Percentiles rank a stretch among this genome's conserved stretches.
phyloP scores from a whole-genome alignment of 2,113 vertebrate genomes.

The Neomonachus schauinslandi region DNA sequence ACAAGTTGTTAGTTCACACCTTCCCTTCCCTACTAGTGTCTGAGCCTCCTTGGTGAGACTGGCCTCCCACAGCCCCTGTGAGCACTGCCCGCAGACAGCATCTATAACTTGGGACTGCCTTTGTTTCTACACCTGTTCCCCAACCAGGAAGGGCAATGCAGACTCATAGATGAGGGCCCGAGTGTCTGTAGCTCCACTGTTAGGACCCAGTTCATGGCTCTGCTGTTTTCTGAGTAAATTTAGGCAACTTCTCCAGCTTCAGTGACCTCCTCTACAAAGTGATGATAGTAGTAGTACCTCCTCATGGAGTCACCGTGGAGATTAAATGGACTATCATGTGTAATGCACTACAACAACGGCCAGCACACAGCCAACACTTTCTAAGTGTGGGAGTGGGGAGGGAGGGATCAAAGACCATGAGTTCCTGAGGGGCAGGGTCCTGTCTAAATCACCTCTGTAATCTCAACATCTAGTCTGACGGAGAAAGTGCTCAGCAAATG shows the following conservation, averaged over 20 bases:
- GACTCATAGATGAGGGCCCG: fast-evolving
- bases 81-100: background rate
- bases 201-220: background rate
- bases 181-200: background rate
- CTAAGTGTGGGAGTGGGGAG: background rate
- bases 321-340: too few relatives aligned
- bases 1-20: background rate
- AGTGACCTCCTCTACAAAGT: background rate
- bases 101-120: background rate
- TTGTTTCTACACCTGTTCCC: background rate
- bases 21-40: background rate
- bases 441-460: background rate
- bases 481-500: background rate
- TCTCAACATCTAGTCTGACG: background rate
- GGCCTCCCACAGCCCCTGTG: background rate
- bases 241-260: background rate
- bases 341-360: background rate
- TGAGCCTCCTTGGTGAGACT: background rate
- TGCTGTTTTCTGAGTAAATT: background rate
- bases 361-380: background rate
- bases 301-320: background rate
- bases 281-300: background rate
- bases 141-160: background rate
- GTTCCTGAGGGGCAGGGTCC: background rate
- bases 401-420: background rate